Evolutionary conservation across 2,797 vertebrate species (phyloP), one percentile per base, ranked within the genome.

Genomic region (Rousettus madagascariensis): DNA sequence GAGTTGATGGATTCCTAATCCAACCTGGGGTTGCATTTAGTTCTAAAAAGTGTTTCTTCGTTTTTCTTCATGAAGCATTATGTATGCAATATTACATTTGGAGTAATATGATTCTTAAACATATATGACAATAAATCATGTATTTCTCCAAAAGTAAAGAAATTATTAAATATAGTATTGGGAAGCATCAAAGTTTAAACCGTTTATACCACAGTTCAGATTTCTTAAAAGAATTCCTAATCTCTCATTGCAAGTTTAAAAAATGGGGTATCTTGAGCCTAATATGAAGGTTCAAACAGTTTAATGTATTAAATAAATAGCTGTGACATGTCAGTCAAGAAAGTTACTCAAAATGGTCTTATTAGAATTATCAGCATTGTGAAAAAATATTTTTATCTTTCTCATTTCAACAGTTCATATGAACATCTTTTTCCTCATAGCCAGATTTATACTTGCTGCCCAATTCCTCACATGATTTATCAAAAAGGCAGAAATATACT

Each of bases 151-250:
- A 91, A 88, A 68, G 16, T 72, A 85, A 83, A 83, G 24, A 82
- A 69, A 72, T 72, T 43, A 15, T 86, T 41, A 71, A 95, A 85
- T 36, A 86, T 61, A 4, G 16, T 66, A 82, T 36, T 91, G 9
- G 28, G 92, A 96, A 94, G 19, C 22, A 71, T 68, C n/a, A 68
- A 72, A 68, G 20, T 68, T 77, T 91, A 96, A 90, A 88, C 22
- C 8, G 69, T 77, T 72, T 92, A 92, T 65, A 82, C 24, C 33
- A 89, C 11, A 41, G 36, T 75, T 91, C 30, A 61, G 41, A 79
- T 49, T 82, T 68, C 61, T 91, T 79, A 49, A 61, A 87, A 78
- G 3, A 84, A 91, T 59, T 88, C 38, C 4, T 74, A 49, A 91
- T 89, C 24, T 84, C 28, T 93, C 38, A 93, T 28, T 41, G n/a